Evolutionary conservation across 2,888 invertebrate genomes (phyloP).

Genomic region (Norana najaformis): DNA sequence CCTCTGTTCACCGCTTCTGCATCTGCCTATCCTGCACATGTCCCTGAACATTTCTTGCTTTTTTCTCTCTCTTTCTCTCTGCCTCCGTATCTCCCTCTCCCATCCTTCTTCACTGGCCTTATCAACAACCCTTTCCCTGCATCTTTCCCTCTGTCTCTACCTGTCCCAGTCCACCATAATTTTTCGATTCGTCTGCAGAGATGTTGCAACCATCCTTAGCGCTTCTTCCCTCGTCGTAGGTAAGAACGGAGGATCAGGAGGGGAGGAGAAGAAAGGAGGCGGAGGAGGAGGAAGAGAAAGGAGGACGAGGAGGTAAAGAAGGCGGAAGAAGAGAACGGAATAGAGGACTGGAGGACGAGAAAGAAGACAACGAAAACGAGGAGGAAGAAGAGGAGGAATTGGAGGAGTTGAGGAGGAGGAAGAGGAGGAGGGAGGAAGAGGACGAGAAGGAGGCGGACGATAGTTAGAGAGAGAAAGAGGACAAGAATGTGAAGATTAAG

Average conservation of each 20-base stretch:
- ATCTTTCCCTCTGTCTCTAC: background rate
- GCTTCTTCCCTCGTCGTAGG: background rate
- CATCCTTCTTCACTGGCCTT: background rate
- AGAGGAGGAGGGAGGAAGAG: background rate
- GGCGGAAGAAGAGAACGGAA: slow-evolving; percentile 19
- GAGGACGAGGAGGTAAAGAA: background rate
- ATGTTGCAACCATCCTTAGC: background rate
- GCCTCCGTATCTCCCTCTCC: too few relatives aligned
- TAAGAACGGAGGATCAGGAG: background rate
- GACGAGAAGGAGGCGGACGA: too few relatives aligned
- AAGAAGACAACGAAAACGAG: background rate
- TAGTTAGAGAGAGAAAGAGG: background rate
- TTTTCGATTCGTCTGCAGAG: background rate
- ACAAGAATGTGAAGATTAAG: background rate
- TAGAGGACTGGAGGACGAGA: background rate
- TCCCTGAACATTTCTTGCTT: too few relatives aligned
- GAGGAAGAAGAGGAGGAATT: slow-evolving; percentile 14
- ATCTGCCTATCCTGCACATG: too few relatives aligned
- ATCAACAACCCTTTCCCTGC: background rate
- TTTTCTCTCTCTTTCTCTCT: too few relatives aligned
- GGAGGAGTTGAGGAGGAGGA: background rate
- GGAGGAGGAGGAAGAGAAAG: background rate
- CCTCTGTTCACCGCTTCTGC: too few relatives aligned
- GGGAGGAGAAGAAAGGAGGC: background rate
- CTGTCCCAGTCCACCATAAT: background rate